Evolutionary conservation across 2,797 vertebrate genomes (phyloP), one percentile per base, ranked within the genome.

Genomic region (Nyctibius grandis): DNA sequence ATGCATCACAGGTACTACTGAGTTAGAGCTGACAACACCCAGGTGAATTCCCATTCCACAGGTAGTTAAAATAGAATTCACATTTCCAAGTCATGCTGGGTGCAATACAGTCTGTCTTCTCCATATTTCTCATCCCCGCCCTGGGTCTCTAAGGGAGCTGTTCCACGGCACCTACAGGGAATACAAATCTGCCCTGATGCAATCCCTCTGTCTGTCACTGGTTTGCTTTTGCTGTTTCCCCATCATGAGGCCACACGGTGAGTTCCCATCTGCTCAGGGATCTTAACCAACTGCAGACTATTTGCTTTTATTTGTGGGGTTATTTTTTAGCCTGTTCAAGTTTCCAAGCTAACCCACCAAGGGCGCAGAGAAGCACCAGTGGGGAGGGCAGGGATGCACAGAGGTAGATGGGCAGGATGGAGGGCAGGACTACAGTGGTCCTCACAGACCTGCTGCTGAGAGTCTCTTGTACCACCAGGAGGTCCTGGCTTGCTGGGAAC

Each of bases 321-420:
- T 79, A 21, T 15, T 84, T 79, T 87, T 69, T 2, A 34, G 36
- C 28, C 33, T 9, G 6, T 50, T 85, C 1, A 6, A 19, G 38
- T 80, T 73, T 54, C 63, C 5, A 15, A 21, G 40, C 25, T 67
- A 69, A 76, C 11, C 22, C 9, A 7, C 34, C 28, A 18, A 53
- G n/a, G 8, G 36, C 18, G 26, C n/a, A 85, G 84, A 65, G 54
- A 57, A 80, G 42, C 45, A 68, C 22, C 50, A 23, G 26, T 16
- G 0, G 0, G 51, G 40, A 75, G 56, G 31, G 29, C 47, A 74
- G 65, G 50, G 73, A 44, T 53, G 34, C 18, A 9, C 0, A 0
- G 56, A 50, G 26, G 31, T 33, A 33, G 63, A 12, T 29, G 31
- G 38, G 42, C 50, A 73, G 54, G 8, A 51, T 13, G 29, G 19